These are phyloP conservation scores for Nothobranchius kuhntae DNA, from an alignment of 2,113 vertebrate genomes.

Conservation along the genomic window DNA sequence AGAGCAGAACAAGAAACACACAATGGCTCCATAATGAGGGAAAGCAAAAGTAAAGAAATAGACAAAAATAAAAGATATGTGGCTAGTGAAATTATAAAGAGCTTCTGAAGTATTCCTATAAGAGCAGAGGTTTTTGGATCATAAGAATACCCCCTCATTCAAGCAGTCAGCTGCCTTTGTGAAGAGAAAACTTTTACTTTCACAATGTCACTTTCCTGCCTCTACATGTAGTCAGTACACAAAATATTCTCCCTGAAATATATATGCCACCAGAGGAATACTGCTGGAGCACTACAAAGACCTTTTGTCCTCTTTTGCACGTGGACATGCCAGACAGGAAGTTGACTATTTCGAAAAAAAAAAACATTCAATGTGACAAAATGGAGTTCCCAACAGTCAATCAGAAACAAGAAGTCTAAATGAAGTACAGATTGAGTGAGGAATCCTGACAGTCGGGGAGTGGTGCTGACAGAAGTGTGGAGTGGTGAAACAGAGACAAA, in stretches of 20 bases:
- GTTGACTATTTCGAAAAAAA: not conserved
- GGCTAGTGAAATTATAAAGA: conserved; percentile 16
- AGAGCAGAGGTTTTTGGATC: conserved; percentile 24
- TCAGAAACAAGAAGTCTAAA: conserved; percentile 33
- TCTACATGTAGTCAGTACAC: not conserved
- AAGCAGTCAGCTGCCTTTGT: not conserved
- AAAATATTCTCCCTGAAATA: not conserved
- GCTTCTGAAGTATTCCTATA: conserved; percentile 22
- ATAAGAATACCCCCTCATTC: conserved; percentile 4
- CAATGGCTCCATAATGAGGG: conserved; percentile 5
- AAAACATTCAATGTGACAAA: conserved; percentile 5
- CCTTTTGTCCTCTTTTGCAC: not conserved
- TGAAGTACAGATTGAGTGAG: conserved; percentile 50
- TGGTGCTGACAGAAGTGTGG: conserved; percentile 44
- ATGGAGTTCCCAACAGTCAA: conserved; percentile 34
- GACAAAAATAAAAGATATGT: not conserved
- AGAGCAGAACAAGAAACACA: conserved; percentile 17
- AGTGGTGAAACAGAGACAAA: conserved; percentile 61
- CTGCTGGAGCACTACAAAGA: not conserved
- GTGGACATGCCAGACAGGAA: conserved; percentile 6
- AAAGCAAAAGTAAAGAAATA: conserved; percentile 23
- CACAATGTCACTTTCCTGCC: not conserved
- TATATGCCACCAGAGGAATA: not conserved
- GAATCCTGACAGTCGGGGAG: conserved; percentile 51
- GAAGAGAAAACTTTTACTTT: conserved; percentile 3